Evolutionary conservation across 2,113 vertebrate species (phyloP), one percentile per base, ranked within the genome.

Genomic region (Tamias sibiricus): DNA sequence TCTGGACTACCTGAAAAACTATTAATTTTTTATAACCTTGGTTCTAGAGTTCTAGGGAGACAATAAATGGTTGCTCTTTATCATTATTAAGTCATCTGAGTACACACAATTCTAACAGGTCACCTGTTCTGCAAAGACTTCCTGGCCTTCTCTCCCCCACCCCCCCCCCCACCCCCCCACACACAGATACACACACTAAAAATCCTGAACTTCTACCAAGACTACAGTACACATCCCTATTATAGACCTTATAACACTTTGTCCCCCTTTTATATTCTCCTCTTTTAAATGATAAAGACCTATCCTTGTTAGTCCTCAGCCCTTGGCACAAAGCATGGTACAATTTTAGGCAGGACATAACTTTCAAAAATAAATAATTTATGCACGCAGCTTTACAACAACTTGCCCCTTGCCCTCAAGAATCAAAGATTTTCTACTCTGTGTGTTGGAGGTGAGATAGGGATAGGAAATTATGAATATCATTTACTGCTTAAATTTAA

Each of bases 401-500:
- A 40, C 64, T 62, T 88, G 22, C 4, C 91, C 68, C 83, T 44
- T 59, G n/a, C 37, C 72, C 93, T 81, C 12, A 13, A 81, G 8
- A 81, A 83, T 66, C 57, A 71, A 95, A 86, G 3, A 6, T 32
- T 19, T 91, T 94, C 66, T n/a, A 66, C 66, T 74, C 30, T 77
- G 3, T 77, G 10, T 66, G 13, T 79, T 64, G 59, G 49, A 40
- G n/a, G 20, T 57, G 8, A 28, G 1, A 17, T 40, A 69, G 26
- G 20, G 26, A 14, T 35, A 94, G 92, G 81, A 98, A 90, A 89
- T 75, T 75, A 72, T 11, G 11, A 42, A 69, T 82, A 90, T 6
- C 26, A 83, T 71, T 86, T 82, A 86, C 35, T 77, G 91, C 2
- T 72, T 92, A 87, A 95, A 77, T 82, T 68, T 66, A 92, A 69